phyloP scores from a whole-genome alignment of 2,113 vertebrate species.

The Scytalopus superciliaris region DNA sequence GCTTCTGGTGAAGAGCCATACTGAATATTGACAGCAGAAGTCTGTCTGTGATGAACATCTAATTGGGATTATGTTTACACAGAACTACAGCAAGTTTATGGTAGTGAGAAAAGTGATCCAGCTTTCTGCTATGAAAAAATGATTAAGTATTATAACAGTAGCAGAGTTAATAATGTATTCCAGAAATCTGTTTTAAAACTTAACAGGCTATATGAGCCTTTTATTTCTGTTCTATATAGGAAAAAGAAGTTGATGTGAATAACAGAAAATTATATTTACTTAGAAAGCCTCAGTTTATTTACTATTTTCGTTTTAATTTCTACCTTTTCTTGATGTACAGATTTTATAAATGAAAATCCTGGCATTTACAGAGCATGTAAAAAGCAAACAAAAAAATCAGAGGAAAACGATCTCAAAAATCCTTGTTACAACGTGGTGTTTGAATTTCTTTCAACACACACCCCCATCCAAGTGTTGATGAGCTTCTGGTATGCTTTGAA shows the following conservation, averaged over 20 bases:
- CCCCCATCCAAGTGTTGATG: not conserved
- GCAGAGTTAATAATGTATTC: not conserved
- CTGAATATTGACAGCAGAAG: constrained; percentile 34
- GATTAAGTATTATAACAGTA: no score
- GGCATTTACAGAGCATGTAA: not conserved
- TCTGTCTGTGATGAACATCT: constrained; percentile 13
- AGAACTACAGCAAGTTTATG: not conserved
- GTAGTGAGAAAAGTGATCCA: not conserved
- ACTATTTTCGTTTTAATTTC: not conserved
- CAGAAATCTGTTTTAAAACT: not conserved
- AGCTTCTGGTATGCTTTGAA: not conserved
- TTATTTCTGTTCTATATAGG: not conserved
- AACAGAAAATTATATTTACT: not conserved
- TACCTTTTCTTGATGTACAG: not conserved
- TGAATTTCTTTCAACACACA: not conserved
- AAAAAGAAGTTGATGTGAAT: not conserved
- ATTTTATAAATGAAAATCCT: not conserved
- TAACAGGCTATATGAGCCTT: not conserved
- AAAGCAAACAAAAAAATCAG: not conserved
- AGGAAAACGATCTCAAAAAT: rapidly evolving
- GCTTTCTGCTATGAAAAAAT: no score
- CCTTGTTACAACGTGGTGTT: not conserved
- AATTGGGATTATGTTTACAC: not conserved
- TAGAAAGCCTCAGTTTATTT: not conserved
- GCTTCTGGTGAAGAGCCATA: not conserved